Evolutionary conservation across 2,797 vertebrate genomes (phyloP), one percentile per base, ranked within the genome.

Genomic region (Champsocephalus esox): DNA sequence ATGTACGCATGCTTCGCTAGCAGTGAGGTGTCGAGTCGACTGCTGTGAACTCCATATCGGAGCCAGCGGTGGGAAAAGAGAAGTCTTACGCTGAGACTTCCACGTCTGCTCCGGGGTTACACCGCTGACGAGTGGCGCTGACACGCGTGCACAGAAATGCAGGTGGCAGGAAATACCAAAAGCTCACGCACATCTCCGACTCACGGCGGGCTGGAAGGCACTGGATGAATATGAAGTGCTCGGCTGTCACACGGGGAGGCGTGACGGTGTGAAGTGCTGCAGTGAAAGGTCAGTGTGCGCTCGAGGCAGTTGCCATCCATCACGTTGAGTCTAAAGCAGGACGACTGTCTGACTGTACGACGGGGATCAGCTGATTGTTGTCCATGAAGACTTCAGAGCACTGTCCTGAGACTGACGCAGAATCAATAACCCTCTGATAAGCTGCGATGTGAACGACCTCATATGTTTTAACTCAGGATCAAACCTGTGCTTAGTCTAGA

Each of bases 271-370:
- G 73, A 80, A 79, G 82, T 70, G 70, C 70, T 19, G 12, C 72
- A 62, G 59, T 80, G 64, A 79, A 86, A 87, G 78, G 90, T 80
- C 83, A 88, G 45, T 41, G 63, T 60, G 76, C 74, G 84, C 84
- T 85, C 0, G 1, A 72, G 84, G 84, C 81, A 11, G 28, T 51
- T 50, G 48, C 56, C 77, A 79, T 88, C 69, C 75, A 84, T 88
- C 82, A 81, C 65, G 52, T 70, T 24, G 59, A 64, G 34, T 38
- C 34, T 19, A 43, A 66, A 69, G 66, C 46, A 70, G 48, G 46
- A 45, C 43, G 38, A 49, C 38, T 43, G 46, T n/a, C 21, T 24
- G 21, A 24, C 21, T 24, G 21, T 24, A 24, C 21, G 21, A 24
- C 2, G 21, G 21, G 21, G 21, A 24, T 24, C 21, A 24, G 21